Conservation (phyloP, 2,797 vertebrate species). For the Mormyrops boulengeri region DNA sequence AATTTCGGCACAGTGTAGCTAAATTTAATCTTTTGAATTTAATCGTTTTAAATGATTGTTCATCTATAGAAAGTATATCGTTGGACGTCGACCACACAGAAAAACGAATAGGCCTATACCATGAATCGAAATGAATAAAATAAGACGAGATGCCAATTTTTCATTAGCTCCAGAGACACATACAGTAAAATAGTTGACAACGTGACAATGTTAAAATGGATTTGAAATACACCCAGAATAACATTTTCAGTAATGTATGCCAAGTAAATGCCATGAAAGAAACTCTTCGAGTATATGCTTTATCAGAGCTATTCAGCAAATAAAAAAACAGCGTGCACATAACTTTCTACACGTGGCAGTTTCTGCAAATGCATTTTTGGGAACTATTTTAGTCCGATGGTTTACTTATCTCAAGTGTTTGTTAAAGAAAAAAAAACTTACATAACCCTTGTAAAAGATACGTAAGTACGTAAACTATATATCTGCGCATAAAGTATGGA, state of each 20-base stretch:
- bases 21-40: neutral
- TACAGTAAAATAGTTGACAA: conserved; percentile 23
- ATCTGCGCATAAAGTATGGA: neutral
- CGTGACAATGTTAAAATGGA: conserved; percentile 14
- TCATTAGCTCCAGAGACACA: conserved; percentile 5
- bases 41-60: neutral
- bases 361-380: neutral
- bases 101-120: neutral
- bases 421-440: neutral
- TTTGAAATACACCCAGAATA: conserved; percentile 14
- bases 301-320: neutral
- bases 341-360: neutral
- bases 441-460: neutral
- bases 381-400: neutral
- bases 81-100: neutral
- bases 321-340: neutral
- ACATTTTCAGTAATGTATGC: conserved; percentile 19
- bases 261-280: conserved; percentile 13
- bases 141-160: conserved; percentile 1
- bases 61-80: neutral
- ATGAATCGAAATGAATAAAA: conserved; percentile 6
- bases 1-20: neutral
- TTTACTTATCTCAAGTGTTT: neutral
- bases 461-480: neutral
- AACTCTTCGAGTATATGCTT: neutral